Base-by-base conservation (phyloP, 2,113 vertebrate species). In the Nothocercus julius region DNA sequence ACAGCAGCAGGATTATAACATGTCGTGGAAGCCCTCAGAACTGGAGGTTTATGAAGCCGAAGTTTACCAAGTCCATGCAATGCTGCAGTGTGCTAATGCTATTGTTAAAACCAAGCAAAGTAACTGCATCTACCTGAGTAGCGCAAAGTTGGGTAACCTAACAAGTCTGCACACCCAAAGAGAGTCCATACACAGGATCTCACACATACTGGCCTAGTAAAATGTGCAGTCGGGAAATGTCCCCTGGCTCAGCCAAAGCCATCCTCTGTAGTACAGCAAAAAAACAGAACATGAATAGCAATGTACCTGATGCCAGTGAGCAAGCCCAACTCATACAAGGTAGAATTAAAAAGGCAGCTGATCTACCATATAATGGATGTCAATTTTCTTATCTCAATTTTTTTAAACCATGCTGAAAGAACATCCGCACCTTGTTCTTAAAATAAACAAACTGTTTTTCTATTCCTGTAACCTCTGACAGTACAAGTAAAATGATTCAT, bases 391-490 rank as follows among this genome's bases (percentile, higher is more conserved):
- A 49, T 61, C 44, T 45, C n/a, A 83, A 21, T 85, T 70, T 82
- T 82, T 47, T 27, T 25, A 34, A 83, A 81, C 0, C 11, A 34
- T 84, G 56, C 64, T 67, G 51, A 83, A 88, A 96, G 89, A 95
- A 91, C n/a, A 95, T 89, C 63, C 6, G 2, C 61, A 81, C 91
- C 85, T 95, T 70, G 30, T 96, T 97, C 97, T 97, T 93, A 97
- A 97, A 97, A 97, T 97, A 97, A 97, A 96, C 49, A 14, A 97
- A 96, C 78, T 91, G 42, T 94, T 97, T 97, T 97, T 94, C 94
- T 96, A 97, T 94, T 95, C 89, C 87, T 87, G 92, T 98, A 98
- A 97, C 97, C 97, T 97, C 96, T 98, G 97, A 97, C 96, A 97
- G 96, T 95, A 95, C 82, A 97, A 96, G 93, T 96, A 94, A 97